phyloP scores from a whole-genome alignment of 2,113 vertebrate genomes.

The Limanda limanda region DNA sequence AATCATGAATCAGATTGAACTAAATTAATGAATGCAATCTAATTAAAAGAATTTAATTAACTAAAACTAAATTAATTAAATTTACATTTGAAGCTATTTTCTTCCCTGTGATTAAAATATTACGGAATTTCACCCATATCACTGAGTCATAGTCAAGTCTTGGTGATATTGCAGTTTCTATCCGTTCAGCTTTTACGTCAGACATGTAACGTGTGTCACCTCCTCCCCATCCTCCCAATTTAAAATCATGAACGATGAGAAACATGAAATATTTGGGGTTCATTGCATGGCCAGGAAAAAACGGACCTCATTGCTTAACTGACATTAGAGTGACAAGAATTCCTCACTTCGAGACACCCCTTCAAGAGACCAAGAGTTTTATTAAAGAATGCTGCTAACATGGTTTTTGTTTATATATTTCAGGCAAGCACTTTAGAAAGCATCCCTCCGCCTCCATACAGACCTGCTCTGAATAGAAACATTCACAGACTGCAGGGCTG shows the following conservation, averaged over 20 bases:
- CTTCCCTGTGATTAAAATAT: no score
- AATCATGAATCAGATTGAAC: no score
- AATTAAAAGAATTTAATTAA: no score
- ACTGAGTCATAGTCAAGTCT: no score
- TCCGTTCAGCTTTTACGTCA: no score
- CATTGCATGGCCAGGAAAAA: background rate
- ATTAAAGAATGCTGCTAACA: background rate
- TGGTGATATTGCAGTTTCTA: no score
- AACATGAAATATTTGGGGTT: background rate
- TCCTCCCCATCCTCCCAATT: no score
- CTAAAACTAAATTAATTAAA: no score
- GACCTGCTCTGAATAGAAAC: constrained; percentile 9
- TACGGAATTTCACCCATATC: no score
- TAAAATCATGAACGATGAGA: no score
- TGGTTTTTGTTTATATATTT: constrained; percentile 18
- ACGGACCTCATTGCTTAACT: background rate
- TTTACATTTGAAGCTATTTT: no score
- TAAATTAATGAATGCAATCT: no score
- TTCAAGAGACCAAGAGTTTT: background rate
- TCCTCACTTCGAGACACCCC: background rate
- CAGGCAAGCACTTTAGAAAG: constrained; percentile 16
- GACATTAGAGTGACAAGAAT: background rate
- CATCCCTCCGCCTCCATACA: background rate
- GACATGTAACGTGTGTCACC: background rate
- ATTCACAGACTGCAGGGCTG: constrained; percentile 4